Conservation (phyloP, 2,113 vertebrate species). For the Atherinomorus stipes region DNA sequence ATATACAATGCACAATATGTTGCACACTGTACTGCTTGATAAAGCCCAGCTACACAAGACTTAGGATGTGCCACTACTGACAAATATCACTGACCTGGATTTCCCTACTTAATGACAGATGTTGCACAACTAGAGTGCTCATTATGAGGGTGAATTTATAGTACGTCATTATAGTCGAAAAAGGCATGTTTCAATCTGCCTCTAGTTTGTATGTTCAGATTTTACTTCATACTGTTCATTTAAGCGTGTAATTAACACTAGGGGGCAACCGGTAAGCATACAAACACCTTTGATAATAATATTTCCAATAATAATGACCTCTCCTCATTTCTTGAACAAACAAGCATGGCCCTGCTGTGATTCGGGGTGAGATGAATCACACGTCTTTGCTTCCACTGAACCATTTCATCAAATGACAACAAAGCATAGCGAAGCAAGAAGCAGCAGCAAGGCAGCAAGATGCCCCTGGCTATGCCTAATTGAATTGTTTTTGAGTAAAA, state of each 20-base stretch:
- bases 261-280: background rate
- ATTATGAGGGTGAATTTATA: slow-evolving; percentile 52
- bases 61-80: slow-evolving; percentile 50
- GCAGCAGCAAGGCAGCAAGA: slow-evolving; percentile 34
- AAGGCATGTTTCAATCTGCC: slow-evolving; percentile 28
- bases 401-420: slow-evolving; percentile 67
- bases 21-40: background rate
- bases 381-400: slow-evolving; percentile 55
- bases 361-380: slow-evolving; percentile 62
- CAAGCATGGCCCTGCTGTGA: slow-evolving; percentile 35
- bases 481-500: slow-evolving; percentile 61
- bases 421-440: slow-evolving; percentile 54
- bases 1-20: background rate
- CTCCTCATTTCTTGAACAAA: slow-evolving; percentile 44
- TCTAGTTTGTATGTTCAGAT: slow-evolving; percentile 16
- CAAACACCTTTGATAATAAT: slow-evolving; percentile 6
- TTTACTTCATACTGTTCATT: background rate
- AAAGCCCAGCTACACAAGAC: slow-evolving; percentile 24
- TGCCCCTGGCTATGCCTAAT: slow-evolving; percentile 64
- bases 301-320: slow-evolving; percentile 14
- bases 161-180: slow-evolving; percentile 15
- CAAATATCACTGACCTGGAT: slow-evolving; percentile 63
- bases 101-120: slow-evolving; percentile 64
- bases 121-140: slow-evolving; percentile 44
- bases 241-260: background rate